Evolutionary conservation across 2,797 vertebrate genomes (phyloP).

Genomic region (Coccyzus lansbergi): DNA sequence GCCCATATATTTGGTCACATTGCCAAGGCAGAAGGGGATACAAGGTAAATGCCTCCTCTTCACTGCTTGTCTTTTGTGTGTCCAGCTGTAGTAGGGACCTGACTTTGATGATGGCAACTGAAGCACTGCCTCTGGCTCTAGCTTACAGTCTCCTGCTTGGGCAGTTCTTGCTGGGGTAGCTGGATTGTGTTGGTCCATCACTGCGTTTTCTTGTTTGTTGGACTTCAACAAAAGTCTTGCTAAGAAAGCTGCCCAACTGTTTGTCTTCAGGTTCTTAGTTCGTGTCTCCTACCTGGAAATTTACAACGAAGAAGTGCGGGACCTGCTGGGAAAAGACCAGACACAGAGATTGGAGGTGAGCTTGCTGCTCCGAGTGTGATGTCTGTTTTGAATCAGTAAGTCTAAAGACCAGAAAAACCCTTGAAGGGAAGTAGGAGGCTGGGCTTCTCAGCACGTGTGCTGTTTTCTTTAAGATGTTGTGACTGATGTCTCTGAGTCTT

Average conservation of each 20-base stretch:
- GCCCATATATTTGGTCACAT: constrained; percentile 99
- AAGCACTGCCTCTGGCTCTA: background rate
- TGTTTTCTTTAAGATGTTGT: background rate
- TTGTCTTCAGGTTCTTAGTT: constrained; percentile 90
- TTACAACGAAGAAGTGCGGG: constrained; percentile 97
- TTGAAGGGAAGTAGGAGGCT: background rate
- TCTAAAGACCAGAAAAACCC: background rate
- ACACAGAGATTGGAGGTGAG: constrained; percentile 95
- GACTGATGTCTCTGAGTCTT: background rate
- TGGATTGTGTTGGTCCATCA: background rate
- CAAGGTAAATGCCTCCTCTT: constrained; percentile 81
- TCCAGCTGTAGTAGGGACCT: background rate
- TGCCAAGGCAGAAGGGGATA: constrained; percentile 97
- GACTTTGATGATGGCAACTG: background rate
- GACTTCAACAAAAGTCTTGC: background rate
- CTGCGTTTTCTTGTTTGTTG: background rate
- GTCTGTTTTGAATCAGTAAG: background rate
- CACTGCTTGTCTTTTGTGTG: background rate
- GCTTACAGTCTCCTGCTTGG: background rate
- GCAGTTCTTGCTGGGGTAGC: background rate
- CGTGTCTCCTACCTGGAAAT: constrained; percentile 98
- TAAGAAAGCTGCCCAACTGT: background rate
- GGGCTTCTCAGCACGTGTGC: background rate
- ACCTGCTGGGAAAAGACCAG: constrained; percentile 96
- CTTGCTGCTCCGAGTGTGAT: background rate